These are phyloP conservation scores for Rhynchomys soricoides DNA, from an alignment of 2,113 vertebrate species.

Conservation along the genomic window DNA sequence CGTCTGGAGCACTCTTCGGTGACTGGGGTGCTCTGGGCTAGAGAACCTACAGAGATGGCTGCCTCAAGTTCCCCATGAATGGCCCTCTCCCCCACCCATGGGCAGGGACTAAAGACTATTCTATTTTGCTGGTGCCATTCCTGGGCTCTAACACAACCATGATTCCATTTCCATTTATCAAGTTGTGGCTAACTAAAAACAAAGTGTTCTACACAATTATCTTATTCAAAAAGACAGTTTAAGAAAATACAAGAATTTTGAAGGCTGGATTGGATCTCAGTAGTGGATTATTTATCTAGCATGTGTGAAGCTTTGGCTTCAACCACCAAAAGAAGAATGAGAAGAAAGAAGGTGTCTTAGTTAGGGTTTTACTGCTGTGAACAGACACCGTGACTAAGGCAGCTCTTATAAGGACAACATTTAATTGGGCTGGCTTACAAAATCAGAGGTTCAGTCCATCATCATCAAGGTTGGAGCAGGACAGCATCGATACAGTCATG, in stretches of 20 bases:
- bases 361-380: no score
- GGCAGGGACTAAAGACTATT: not conserved
- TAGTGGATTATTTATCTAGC: not conserved
- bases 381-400: no score
- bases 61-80: no score
- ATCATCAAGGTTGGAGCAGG: no score
- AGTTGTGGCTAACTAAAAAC: constrained; percentile 10
- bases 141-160: not conserved
- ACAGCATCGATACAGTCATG: no score
- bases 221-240: constrained; percentile 7
- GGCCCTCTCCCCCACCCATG: no score
- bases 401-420: no score
- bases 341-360: not conserved
- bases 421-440: no score
- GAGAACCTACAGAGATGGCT: no score
- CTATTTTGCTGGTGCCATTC: not conserved
- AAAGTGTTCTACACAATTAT: constrained; percentile 3
- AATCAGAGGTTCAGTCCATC: no score
- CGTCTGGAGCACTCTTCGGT: no score
- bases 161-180: constrained; percentile 19
- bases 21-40: no score
- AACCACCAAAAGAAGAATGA: not conserved
- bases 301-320: not conserved
- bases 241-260: constrained; percentile 26
- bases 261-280: not conserved